Base-by-base conservation (phyloP, 2,797 vertebrate genomes). In the Champsocephalus esox region DNA sequence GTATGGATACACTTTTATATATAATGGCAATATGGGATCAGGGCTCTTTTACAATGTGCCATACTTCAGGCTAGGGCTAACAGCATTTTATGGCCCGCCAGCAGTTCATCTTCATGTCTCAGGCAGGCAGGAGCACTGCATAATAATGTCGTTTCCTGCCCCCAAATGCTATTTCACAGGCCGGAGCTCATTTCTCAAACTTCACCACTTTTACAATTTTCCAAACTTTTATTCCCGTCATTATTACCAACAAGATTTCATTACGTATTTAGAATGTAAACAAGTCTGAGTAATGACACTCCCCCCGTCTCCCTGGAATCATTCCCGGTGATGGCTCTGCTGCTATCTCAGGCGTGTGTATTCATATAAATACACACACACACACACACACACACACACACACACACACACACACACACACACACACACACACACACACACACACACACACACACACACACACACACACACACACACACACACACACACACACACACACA, bases 241-340 rank as follows among this genome's bases (percentile, higher is more conserved):
- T 98, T 99, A 99, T 99, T 97, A 97, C 97, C 97, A 98, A 98
- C 97, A 98, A 99, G 98, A 98, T 99, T 99, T 99, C 97, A 99
- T 99, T 99, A 99, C 95, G 96, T 96, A 99, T 99, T 99, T 99
- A 97, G 97, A 99, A 98, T 99, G 98, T 98, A 99, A 99, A 99
- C 98, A 99, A 98, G 95, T 94, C 96, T 97, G 97, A 99, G 97
- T 97, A 97, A 98, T 98, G 97, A 97, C 96, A 87, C 89, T 81
- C 88, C 80, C 34, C 81, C 82, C 71, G 79, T 90, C 92, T 92
- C 83, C 83, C 80, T 66, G 85, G 87, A 87, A 82, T 92, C 90
- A 89, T 91, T 89, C 87, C 84, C 79, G 79, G 82, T 91, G 90
- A 92, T 92, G 91, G 88, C 87, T 79, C 79, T 60, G 83, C 85